Conservation (phyloP, 2,113 vertebrate genomes). For the Trogon surrucura region DNA sequence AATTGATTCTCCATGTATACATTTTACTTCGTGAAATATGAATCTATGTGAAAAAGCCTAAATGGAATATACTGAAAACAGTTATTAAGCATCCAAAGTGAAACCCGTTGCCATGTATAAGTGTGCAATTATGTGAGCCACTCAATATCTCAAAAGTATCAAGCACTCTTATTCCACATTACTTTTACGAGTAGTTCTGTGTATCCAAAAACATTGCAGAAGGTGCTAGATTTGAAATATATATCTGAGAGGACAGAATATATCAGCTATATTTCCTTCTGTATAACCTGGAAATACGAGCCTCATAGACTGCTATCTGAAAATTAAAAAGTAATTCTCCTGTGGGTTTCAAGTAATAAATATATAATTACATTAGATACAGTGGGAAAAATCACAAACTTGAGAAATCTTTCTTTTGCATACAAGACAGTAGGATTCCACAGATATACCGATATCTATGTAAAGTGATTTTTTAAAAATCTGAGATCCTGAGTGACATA, state of each 20-base stretch:
- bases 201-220: background rate
- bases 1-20: background rate
- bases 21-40: background rate
- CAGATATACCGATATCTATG: background rate
- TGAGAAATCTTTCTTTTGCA: background rate
- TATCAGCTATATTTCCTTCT: background rate
- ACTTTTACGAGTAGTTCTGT: background rate
- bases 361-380: background rate
- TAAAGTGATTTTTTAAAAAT: background rate
- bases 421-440: background rate
- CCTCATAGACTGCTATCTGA: background rate
- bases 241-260: background rate
- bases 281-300: background rate
- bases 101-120: accelerated
- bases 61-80: background rate
- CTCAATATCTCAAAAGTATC: background rate
- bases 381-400: background rate
- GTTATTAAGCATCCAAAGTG: background rate
- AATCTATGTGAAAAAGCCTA: background rate
- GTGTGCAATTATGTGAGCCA: background rate
- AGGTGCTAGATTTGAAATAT: background rate
- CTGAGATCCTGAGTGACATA: background rate
- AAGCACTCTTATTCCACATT: background rate
- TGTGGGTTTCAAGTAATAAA: background rate
- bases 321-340: background rate